Evolutionary conservation across 2,113 vertebrate genomes (phyloP).

Genomic region (Chloropsis hardwickii): DNA sequence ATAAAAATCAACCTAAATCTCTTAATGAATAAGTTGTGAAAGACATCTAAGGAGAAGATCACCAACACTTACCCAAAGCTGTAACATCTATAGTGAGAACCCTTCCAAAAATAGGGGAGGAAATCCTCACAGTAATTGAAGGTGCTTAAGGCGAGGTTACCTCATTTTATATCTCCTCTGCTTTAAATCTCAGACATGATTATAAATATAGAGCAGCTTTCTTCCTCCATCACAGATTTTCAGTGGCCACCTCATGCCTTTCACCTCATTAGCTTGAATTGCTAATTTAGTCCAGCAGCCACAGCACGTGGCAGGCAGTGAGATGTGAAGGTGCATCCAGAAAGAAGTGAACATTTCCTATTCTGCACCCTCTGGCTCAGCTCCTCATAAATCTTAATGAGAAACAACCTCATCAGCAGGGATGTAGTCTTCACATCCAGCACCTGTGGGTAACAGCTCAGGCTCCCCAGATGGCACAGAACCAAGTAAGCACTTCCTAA

Average conservation of each 20-base stretch:
- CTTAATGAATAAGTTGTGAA: not conserved
- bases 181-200: not conserved
- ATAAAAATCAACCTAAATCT: not conserved
- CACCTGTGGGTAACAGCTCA: not conserved
- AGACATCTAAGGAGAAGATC: not conserved
- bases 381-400: not conserved
- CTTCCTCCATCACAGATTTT: not conserved
- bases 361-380: not conserved
- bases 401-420: not conserved
- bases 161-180: not conserved
- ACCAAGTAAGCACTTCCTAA: not conserved
- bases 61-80: not conserved
- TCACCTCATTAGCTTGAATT: not conserved
- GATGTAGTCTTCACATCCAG: not conserved
- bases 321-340: not conserved
- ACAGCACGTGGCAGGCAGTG: accelerated
- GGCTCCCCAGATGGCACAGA: not conserved
- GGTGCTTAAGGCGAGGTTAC: not conserved
- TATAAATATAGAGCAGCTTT: not conserved
- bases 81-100: not conserved
- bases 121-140: not conserved
- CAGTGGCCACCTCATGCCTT: not conserved
- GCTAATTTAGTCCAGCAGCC: not conserved
- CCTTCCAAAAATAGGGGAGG: not conserved
- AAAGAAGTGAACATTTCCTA: not conserved